A percentile compares a stretch with the other conserved stretches of the same genome.
phyloP scores from a whole-genome alignment of 2,797 vertebrate species.

The Enoplosus armatus region DNA sequence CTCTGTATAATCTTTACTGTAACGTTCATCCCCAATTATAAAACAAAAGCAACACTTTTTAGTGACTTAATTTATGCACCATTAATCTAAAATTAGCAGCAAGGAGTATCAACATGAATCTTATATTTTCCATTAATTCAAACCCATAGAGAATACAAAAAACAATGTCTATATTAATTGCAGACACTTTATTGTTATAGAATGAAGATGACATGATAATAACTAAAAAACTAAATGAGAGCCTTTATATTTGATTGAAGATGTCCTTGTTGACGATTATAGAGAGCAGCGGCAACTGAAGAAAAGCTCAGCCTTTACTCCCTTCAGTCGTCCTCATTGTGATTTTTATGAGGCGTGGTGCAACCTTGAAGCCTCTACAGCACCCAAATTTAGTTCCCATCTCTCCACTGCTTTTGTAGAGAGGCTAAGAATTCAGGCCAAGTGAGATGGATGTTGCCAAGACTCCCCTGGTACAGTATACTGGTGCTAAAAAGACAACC shows the following conservation, averaged over 20 bases:
- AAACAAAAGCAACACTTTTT: background rate
- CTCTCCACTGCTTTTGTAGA: slow-evolving; percentile 21
- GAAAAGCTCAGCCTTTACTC: slow-evolving; percentile 18
- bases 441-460: slow-evolving; percentile 54
- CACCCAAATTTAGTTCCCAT: slow-evolving; percentile 42
- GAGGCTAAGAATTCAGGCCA: slow-evolving; percentile 55
- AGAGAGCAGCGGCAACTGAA: slow-evolving; percentile 1
- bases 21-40: background rate
- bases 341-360: slow-evolving; percentile 37
- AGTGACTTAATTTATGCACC: background rate
- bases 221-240: background rate
- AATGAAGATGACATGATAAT: background rate
- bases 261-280: background rate
- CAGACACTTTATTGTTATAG: slow-evolving; percentile 19
- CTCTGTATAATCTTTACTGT: background rate
- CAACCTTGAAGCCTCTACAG: slow-evolving; percentile 43
- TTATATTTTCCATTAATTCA: background rate
- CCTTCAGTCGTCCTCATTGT: slow-evolving; percentile 6
- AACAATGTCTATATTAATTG: background rate
- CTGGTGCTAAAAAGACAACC: slow-evolving; percentile 35
- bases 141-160: background rate
- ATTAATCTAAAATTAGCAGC: background rate
- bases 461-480: slow-evolving; percentile 18
- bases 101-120: background rate
- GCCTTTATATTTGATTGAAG: slow-evolving; percentile 6